Evolutionary conservation across 2,113 vertebrate genomes (phyloP).

Genomic region (Caloenas nicobarica): DNA sequence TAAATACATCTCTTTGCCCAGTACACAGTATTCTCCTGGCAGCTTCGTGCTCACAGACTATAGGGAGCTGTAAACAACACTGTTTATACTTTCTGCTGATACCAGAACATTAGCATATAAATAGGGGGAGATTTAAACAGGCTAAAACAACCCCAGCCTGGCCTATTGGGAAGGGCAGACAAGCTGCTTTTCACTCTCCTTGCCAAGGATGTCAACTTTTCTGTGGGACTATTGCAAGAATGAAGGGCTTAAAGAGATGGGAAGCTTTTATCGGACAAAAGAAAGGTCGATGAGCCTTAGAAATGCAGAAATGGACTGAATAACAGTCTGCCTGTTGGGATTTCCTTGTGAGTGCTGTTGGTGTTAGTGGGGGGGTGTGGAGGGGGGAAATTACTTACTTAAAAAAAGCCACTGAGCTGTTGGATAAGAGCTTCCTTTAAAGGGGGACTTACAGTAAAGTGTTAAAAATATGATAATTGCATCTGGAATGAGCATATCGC

Average conservation of each 20-base stretch:
- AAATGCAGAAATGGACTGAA: slow-evolving; percentile 67
- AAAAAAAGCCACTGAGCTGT: background rate
- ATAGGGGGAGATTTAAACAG: slow-evolving; percentile 65
- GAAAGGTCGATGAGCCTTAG: slow-evolving; percentile 63
- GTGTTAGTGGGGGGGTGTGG: background rate
- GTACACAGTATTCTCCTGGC: slow-evolving; percentile 42
- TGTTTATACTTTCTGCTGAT: slow-evolving; percentile 65
- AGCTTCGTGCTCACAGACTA: slow-evolving; percentile 31
- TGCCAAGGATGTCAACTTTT: slow-evolving; percentile 64
- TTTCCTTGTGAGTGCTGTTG: slow-evolving; percentile 28
- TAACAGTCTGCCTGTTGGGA: slow-evolving; percentile 47
- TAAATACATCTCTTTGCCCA: slow-evolving; percentile 37
- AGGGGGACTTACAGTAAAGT: background rate
- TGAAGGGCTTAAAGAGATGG: slow-evolving; percentile 59
- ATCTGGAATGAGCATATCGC: background rate
- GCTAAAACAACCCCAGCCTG: slow-evolving; percentile 53
- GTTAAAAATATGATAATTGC: background rate
- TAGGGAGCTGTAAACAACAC: slow-evolving; percentile 60
- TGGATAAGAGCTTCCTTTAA: slow-evolving; percentile 5
- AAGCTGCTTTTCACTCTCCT: slow-evolving; percentile 60
- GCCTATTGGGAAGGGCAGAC: slow-evolving; percentile 39
- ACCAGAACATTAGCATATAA: slow-evolving; percentile 62
- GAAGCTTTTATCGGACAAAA: slow-evolving; percentile 65
- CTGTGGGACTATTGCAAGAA: slow-evolving; percentile 53
- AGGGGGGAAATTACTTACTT: background rate